phyloP scores from a whole-genome alignment of 92 coral and sea anemone species.

The Scolanthus callimorphus region DNA sequence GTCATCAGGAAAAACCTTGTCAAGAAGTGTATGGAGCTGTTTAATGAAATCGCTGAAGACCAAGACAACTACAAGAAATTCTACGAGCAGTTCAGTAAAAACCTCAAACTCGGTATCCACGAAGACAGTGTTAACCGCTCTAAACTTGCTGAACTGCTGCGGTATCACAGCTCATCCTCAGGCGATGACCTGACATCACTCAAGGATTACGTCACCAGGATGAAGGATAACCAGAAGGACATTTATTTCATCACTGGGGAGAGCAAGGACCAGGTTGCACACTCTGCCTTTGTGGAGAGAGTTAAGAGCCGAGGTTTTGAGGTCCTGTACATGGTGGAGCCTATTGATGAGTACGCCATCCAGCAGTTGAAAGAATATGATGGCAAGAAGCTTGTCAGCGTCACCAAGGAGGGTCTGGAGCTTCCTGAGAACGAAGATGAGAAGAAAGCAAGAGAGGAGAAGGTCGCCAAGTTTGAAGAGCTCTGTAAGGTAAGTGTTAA shows the following conservation, averaged over 20 bases:
- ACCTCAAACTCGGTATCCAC: conserved; percentile 92
- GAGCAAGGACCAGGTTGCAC: conserved; percentile 87
- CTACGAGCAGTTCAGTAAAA: conserved; percentile 97
- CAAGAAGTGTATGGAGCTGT: conserved; percentile 97
- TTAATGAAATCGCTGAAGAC: conserved; percentile 90
- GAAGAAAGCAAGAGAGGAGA: conserved; percentile 92
- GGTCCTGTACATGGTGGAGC: conserved; percentile 98
- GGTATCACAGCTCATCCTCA: conserved; percentile 89
- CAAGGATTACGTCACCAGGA: conserved; percentile 95
- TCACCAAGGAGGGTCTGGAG: conserved; percentile 96
- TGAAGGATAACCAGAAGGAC: conserved; percentile 97
- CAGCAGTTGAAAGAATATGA: conserved; percentile 98
- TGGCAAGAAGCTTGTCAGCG: conserved; percentile 97
- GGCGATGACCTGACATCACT: conserved; percentile 97
- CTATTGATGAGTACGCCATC: conserved; percentile 93
- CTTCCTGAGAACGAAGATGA: conserved; percentile 98
- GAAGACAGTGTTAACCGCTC: conserved; percentile 96
- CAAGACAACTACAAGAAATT: conserved; percentile 97
- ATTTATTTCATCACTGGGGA: conserved; percentile 98
- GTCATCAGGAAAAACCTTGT: conserved; percentile 97
- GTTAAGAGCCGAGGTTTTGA: conserved; percentile 99
- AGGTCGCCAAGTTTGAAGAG: conserved; percentile 82
- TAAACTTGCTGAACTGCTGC: conserved; percentile 83
- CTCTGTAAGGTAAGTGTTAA: conserved; percentile 93
- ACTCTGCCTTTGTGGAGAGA: conserved; percentile 92